phyloP scores from a whole-genome alignment of 1,140 invertebrate species.

The Drosophila sechellia region DNA sequence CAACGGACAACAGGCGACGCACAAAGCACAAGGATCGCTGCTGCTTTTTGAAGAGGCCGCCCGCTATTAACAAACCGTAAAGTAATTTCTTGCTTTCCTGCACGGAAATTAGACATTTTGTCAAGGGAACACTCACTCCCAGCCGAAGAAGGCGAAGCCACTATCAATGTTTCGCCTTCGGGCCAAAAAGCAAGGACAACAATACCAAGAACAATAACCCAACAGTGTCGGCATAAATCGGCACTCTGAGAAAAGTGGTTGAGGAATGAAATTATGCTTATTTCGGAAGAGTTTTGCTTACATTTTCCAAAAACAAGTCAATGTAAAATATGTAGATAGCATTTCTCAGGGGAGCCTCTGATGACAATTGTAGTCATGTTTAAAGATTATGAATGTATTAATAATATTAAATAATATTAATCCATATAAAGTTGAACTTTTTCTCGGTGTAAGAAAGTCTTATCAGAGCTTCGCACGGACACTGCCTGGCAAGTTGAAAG shows the following conservation, averaged over 20 bases:
- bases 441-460: background rate
- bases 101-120: constrained; percentile 84
- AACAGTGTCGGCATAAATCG: constrained; percentile 1
- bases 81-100: constrained; percentile 83
- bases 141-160: background rate
- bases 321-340: background rate
- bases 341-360: background rate
- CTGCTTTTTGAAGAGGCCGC: constrained; percentile 60
- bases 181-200: constrained; percentile 41
- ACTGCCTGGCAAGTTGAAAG: constrained; percentile 72
- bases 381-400: no score
- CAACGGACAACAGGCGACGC: constrained; percentile 12
- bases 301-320: background rate
- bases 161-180: constrained; percentile 32
- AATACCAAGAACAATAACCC: constrained; percentile 65
- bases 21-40: constrained; percentile 45
- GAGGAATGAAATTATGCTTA: background rate
- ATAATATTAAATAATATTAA: no score
- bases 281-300: background rate
- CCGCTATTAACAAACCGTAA: constrained; percentile 81
- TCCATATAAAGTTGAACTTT: background rate
- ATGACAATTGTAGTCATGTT: background rate
- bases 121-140: constrained; percentile 69
- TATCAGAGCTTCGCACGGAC: background rate
- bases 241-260: constrained; percentile 11